A percentile compares a stretch with the other conserved stretches of the same genome.
Conservation (phyloP, 1,140 invertebrate species). For the Apis dorsata region DNA sequence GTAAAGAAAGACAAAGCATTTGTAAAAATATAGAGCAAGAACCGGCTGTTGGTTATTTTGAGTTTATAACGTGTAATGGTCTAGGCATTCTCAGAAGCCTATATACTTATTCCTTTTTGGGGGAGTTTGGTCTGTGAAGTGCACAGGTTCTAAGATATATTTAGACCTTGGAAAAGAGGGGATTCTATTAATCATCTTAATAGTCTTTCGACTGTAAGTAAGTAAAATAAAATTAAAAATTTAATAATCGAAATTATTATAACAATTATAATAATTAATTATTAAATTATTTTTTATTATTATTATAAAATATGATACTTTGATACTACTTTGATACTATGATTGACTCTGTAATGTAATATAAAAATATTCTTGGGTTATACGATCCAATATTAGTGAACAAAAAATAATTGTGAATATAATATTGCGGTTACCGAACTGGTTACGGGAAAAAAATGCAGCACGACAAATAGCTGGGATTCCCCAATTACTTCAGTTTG, state of each 20-base stretch:
- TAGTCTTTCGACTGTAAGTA: background rate
- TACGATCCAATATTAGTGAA: background rate
- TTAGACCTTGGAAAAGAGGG: slow-evolving; percentile 43
- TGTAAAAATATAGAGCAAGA: slow-evolving; percentile 64
- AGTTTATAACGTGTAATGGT: slow-evolving; percentile 56
- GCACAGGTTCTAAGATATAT: slow-evolving; percentile 56
- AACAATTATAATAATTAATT: too few species aligned
- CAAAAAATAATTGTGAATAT: background rate
- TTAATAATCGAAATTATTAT: background rate
- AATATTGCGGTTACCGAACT: slow-evolving; percentile 31
- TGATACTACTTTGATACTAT: too few species aligned
- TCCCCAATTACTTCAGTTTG: slow-evolving; percentile 47
- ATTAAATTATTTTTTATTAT: background rate
- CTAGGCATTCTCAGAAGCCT: slow-evolving; percentile 62
- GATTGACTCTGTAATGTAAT: background rate
- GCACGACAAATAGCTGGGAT: slow-evolving; percentile 19
- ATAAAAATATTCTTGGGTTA: background rate
- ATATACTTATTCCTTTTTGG: slow-evolving; percentile 59
- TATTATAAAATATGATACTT: background rate
- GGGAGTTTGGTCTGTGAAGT: slow-evolving; percentile 41
- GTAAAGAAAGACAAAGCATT: background rate
- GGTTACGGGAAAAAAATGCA: slow-evolving; percentile 3
- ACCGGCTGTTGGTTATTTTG: slow-evolving; percentile 57
- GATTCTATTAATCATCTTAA: slow-evolving; percentile 19
- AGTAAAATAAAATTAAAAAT: background rate